Evolutionary conservation across 2,888 invertebrate species (phyloP), one percentile per base, ranked within the genome.

Genomic region (Tridacna crocea): DNA sequence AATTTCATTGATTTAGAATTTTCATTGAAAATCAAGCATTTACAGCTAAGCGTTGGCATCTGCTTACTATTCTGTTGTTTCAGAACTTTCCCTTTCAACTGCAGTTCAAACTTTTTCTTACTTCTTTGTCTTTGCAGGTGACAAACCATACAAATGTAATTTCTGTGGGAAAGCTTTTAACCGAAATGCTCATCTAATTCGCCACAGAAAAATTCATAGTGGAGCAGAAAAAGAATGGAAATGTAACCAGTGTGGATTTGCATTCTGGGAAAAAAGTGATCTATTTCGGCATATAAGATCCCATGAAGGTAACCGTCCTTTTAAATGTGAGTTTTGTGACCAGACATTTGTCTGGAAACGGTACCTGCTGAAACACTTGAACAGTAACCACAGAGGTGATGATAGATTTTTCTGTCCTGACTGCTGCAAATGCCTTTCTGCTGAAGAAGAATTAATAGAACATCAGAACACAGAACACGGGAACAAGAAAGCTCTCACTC

Each of bases 271-370:
- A 73, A 83, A 83, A 55, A 83, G 86, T 61, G 86, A 86, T 58
- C 80, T 86, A 2, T 61, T 79, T n/a, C 75, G 86, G n/a, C 86
- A 86, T 66, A 79, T 86, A 11, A 61, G 75, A 17, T 86, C 86
- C 0, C 86, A 86, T 19, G 86, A 81, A 55, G 86, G 86, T n/a
- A 86, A 86, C 65, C 79, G 86, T 0, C 86, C 86, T 10, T 78
- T 80, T 26, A 79, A 79, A 48, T 86, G 86, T 61, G 80, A 86
- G 10, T 86, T 80, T 48, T 86, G 86, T 76, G 75, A 80, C n/a
- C 86, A 86, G 55, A 86, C 86, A 19, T 86, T 86, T 79, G 83
- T 83, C 17, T 86, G 86, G 86, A 83, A 82, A 22, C 77, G 86
- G 36, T 86, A 86, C 70, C 61, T 86, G 60, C 65, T 75, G n/a